phyloP scores from a whole-genome alignment of 2,888 invertebrate genomes.

The Spodoptera exigua region DNA sequence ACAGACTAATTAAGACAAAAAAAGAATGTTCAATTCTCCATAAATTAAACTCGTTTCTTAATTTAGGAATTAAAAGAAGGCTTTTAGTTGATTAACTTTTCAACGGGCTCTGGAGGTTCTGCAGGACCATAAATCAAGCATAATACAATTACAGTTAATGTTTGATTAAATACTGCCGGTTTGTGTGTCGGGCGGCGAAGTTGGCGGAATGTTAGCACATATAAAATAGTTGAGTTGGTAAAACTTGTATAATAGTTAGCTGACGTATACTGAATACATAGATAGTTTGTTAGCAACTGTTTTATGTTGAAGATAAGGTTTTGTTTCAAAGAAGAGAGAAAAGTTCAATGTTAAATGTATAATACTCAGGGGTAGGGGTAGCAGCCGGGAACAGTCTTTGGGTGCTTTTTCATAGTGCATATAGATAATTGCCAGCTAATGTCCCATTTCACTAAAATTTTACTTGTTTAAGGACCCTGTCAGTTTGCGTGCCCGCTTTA shows the following conservation, averaged over 20 bases:
- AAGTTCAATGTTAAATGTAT: too few species aligned
- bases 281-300: too few species aligned
- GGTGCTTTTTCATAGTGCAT: too few species aligned
- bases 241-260: conserved; percentile 28
- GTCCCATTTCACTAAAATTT: too few species aligned
- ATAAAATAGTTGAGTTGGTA: conserved; percentile 28
- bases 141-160: conserved; percentile 83
- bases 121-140: conserved; percentile 83
- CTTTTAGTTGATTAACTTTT: conserved; percentile 88
- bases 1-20: conserved; percentile 73
- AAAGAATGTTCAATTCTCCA: conserved; percentile 75
- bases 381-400: too few species aligned
- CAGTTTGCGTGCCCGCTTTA: too few species aligned
- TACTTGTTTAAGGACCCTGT: too few species aligned
- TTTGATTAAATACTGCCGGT: conserved; percentile 72
- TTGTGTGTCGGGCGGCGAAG: conserved; percentile 40
- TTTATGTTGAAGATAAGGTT: too few species aligned
- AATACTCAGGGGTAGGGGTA: too few species aligned
- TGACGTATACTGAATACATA: conserved; percentile 1
- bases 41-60: conserved; percentile 83
- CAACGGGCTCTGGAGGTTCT: conserved; percentile 79
- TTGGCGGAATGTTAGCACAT: conserved; percentile 21
- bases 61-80: conserved; percentile 77
- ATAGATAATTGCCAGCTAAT: too few species aligned
- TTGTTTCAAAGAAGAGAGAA: too few species aligned